Evolutionary conservation across 2,113 vertebrate genomes (phyloP).

Genomic region (Phainopepla nitens): DNA sequence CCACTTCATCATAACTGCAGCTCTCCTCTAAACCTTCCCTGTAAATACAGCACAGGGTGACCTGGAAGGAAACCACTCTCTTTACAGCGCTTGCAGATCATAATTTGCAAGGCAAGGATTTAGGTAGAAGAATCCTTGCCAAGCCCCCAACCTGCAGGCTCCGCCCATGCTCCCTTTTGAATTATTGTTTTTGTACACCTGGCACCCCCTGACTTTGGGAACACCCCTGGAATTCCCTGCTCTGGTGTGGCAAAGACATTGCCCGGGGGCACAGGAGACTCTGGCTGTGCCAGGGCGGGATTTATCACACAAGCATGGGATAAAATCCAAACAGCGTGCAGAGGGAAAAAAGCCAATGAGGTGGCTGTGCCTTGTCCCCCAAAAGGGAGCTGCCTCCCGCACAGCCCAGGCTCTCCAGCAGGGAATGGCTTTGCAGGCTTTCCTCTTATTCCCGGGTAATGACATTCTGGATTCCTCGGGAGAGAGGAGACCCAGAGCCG

Average conservation of each 20-base stretch:
- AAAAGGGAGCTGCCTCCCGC: background rate
- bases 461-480: background rate
- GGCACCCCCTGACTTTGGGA: background rate
- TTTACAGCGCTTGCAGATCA: background rate
- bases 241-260: background rate
- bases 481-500: background rate
- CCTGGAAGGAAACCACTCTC: background rate
- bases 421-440: background rate
- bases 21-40: background rate
- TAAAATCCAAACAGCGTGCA: rapidly evolving
- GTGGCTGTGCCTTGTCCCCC: background rate
- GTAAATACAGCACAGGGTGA: background rate
- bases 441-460: background rate
- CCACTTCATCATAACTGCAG: background rate
- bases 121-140: background rate
- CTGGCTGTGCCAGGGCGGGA: background rate
- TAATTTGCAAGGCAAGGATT: background rate
- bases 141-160: background rate
- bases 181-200: background rate
- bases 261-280: background rate
- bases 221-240: background rate
- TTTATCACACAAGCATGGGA: background rate
- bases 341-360: background rate
- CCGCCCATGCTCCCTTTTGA: background rate
- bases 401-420: background rate